Base-by-base conservation (phyloP, 2,888 invertebrate species). In the Allolobophora icterica region DNA sequence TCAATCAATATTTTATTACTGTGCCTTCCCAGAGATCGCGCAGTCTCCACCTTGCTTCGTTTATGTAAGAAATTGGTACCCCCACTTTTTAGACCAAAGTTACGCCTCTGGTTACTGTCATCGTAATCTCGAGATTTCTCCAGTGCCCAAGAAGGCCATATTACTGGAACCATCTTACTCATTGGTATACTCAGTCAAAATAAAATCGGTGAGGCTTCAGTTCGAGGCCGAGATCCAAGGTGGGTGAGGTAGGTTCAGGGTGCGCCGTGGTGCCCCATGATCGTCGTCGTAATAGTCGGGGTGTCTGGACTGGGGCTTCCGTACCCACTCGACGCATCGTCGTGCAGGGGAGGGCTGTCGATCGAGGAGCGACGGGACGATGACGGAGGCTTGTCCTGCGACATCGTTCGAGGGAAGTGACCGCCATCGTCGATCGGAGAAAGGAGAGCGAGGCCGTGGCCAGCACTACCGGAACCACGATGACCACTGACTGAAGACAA, bases 271-370 rank as follows among this genome's bases (percentile, higher is more conserved):
- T 71, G 71, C 24, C 52, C 24, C 24, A 5, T 52, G 3, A 8
- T 24, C 24, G 52, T 24, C 30, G 8, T 52, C 21, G 52, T 52
- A 1, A 21, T 24, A 8, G 52, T 52, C 13, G 52, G 6, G 3
- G n/a, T 71, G 71, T 71, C 71, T 71, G 71, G 71, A n/a, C 71
- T 71, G 30, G 71, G 71, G 71, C 71, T 71, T n/a, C 71, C 71
- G n/a, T 71, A 71, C 30, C 71, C 71, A n/a, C 71, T 71, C 8
- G 71, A 71, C 30, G 71, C 71, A 71, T 71, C 71, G 71, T 71
- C 71, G 71, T 71, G 71, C 71, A 71, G 13, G n/a, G 71, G 71
- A 1, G 71, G 71, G 13, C 71, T 71, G n/a, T 71, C 71, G n/a
- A 71, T 71, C 71, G 71, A 71, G 3, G 71, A 71, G n/a, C 71